Evolutionary conservation across 2,797 vertebrate species (phyloP), one percentile per base, ranked within the genome.

Genomic region (Sebastes iracundus): DNA sequence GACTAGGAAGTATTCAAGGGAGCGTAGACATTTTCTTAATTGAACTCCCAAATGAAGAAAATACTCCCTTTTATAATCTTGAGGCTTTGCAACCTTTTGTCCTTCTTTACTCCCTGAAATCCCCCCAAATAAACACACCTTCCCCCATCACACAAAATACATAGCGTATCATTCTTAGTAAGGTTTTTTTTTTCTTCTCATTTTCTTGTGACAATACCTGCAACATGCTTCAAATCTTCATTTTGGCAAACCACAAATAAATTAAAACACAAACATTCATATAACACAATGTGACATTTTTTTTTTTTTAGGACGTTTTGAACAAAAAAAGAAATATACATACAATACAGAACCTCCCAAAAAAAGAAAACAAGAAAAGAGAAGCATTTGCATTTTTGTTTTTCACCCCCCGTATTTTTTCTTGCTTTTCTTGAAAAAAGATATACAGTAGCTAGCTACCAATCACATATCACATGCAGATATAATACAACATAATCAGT

Each of bases 391-490:
- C 89, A 88, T 85, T 93, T 91, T 92, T 87, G 65, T 90, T 89
- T 85, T 82, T 46, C 42, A 46, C 63, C 75, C 3, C 69, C 74
- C 64, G 2, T 61, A 25, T 92, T 85, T 93, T 95, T 94, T 91
- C 89, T 93, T 87, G 69, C 87, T 94, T 67, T 32, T 56, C 67
- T 55, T 90, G 83, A 90, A 94, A 94, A 93, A 93, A 92, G 88
- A 94, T 94, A 92, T 93, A 95, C 92, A 94, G 93, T 92, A 92
- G 93, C 95, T 96, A 95, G 93, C 95, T 96, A 97, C 95, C 93
- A 96, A 96, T 95, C 95, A 97, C 96, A 82, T 91, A 93, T 95
- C 93, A 96, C 96, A 97, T 97, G 96, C 96, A 96, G 94, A 95
- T 97, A 96, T 96, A 96, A 93, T 96, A 96, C 95, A 97, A 96